Base-by-base conservation (phyloP, 2,888 invertebrate genomes). In the Agrochola lota region DNA sequence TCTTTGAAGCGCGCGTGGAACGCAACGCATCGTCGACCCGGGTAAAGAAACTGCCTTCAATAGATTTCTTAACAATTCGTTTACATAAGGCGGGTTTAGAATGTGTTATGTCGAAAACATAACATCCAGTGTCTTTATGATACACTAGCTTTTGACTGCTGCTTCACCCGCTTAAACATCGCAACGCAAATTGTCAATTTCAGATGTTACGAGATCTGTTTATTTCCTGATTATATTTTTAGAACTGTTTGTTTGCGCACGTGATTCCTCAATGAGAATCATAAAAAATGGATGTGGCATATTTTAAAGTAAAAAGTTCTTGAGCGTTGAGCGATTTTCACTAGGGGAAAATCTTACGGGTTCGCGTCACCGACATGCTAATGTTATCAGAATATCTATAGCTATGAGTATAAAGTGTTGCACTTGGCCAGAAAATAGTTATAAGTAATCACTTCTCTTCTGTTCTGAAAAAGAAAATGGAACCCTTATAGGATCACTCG, bases 221-320 rank as follows among this genome's bases (percentile, higher is more conserved):
- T 74, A n/a, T 74, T 81, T 74, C 62, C 49, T 30, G 26, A 5
- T 49, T 26, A 4, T 81, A 79, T 79, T 67, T 67, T 57, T 62
- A 57, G 81, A 67, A 20, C 4, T 15, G 11, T 40, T 67, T 26
- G 40, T 72, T 49, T 52, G 49, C 8, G 30, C 49, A 64, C 72
- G 64, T 72, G 63, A 59, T 43, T 30, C 7, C 3, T 17, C 17
- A 15, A 9, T 23, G 20, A 8, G 2, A 55, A 57, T 46, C 8
- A 30, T 46, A 17, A n/a, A 55, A 3, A 9, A 30, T 20, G 11
- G 81, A 79, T 74, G 26, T 6, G 81, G 67, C 30, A 60, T 23
- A 9, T 59, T 57, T 23, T 52, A 0, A 17, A 64, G 6, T 66
- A 2, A n/a, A 26, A 12, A 23, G 6, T 20, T 43, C 20, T 52